These are phyloP conservation scores for Triplophysa tibetana DNA, from an alignment of 2,113 vertebrate species.

Conservation along the genomic window DNA sequence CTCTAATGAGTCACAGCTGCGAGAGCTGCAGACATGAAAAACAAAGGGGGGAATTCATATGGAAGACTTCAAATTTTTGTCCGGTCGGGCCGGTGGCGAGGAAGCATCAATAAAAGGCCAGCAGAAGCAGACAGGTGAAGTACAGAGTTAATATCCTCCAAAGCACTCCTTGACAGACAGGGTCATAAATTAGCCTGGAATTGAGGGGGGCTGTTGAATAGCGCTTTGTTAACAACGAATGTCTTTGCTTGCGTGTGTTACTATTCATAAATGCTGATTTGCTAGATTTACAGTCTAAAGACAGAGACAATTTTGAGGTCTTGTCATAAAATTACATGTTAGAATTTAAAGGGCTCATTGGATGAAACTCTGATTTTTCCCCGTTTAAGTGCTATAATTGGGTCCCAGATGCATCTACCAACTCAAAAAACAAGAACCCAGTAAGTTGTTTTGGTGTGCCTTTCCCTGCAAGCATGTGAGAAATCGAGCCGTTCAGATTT, in stretches of 20 bases:
- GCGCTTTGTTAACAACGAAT: slow-evolving; percentile 49
- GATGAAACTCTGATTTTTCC: too few relatives aligned
- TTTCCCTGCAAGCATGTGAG: too few relatives aligned
- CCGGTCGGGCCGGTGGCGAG: slow-evolving; percentile 48
- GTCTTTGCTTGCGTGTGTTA: slow-evolving; percentile 38
- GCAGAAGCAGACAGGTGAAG: slow-evolving; percentile 61
- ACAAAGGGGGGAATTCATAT: slow-evolving; percentile 19
- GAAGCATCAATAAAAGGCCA: slow-evolving; percentile 55
- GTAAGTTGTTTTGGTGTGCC: too few relatives aligned
- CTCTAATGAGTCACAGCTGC: slow-evolving; percentile 46
- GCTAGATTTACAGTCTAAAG: slow-evolving; percentile 35
- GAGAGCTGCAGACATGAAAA: slow-evolving; percentile 23
- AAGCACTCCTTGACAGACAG: slow-evolving; percentile 50
- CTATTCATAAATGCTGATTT: slow-evolving; percentile 41
- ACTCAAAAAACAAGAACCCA: too few relatives aligned
- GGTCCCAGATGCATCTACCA: too few relatives aligned
- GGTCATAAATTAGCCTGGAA: slow-evolving; percentile 47
- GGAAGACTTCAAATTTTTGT: slow-evolving; percentile 60
- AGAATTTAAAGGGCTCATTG: background rate
- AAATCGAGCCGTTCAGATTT: too few relatives aligned
- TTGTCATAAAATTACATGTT: background rate
- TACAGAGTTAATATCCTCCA: slow-evolving; percentile 59
- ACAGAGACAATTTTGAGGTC: background rate
- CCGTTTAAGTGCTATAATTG: too few relatives aligned
- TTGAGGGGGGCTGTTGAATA: slow-evolving; percentile 33